A percentile compares a stretch with the other conserved stretches of the same genome.
Conservation (phyloP, 1,140 invertebrate genomes). For the Adoxophyes honmai region DNA sequence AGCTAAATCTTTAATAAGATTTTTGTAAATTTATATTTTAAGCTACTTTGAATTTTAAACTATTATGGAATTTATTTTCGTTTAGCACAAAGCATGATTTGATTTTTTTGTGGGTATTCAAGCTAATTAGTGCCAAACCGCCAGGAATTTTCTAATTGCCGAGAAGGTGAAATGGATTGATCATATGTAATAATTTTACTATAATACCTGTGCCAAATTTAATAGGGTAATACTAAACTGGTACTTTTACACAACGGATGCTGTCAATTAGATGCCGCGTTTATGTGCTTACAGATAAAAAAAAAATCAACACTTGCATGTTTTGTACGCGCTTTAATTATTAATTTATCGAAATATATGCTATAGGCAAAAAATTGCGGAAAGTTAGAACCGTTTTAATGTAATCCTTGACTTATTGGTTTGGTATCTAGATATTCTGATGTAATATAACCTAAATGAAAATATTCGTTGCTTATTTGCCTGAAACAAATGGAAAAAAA, state of each 20-base stretch:
- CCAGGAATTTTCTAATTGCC: slow-evolving; percentile 47
- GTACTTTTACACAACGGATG: background rate
- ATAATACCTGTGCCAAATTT: slow-evolving; percentile 65
- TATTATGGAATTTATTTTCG: slow-evolving; percentile 48
- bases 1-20: slow-evolving; percentile 52
- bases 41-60: slow-evolving; percentile 49
- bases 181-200: slow-evolving; percentile 38
- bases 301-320: too few species aligned
- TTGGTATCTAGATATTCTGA: too few species aligned
- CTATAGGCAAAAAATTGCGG: too few species aligned
- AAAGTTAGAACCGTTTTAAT: too few species aligned
- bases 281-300: too few species aligned
- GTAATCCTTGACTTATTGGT: too few species aligned
- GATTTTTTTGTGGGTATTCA: slow-evolving; percentile 30
- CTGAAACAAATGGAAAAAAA: too few species aligned
- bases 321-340: too few species aligned
- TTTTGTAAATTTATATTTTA: slow-evolving; percentile 50
- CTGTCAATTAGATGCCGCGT: background rate
- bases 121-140: slow-evolving; percentile 56
- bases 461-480: too few species aligned
- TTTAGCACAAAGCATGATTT: slow-evolving; percentile 36
- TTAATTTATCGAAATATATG: too few species aligned
- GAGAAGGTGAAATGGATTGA: slow-evolving; percentile 41
- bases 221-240: slow-evolving; percentile 32
- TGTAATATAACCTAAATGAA: too few species aligned